phyloP scores from a whole-genome alignment of 2,797 vertebrate genomes.

The Pangasius larnaudii region DNA sequence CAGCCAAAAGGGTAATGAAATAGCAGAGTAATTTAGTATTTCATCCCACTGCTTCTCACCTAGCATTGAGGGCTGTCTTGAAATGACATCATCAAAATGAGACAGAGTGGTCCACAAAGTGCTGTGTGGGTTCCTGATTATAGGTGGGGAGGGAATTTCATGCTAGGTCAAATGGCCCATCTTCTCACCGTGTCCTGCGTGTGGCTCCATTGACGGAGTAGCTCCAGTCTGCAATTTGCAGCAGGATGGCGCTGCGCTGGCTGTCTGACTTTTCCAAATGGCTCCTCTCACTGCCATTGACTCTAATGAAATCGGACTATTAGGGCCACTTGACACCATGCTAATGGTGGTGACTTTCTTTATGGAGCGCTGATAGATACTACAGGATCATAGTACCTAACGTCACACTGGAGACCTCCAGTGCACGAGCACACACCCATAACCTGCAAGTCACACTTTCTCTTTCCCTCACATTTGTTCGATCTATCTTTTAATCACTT shows the following conservation, averaged over 20 bases:
- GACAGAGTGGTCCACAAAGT: conserved; percentile 43
- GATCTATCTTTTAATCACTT: not conserved
- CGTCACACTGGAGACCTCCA: conserved; percentile 38
- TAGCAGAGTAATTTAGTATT: conserved; percentile 48
- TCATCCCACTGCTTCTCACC: conserved; percentile 9
- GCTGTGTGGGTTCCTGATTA: conserved; percentile 31
- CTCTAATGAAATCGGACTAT: conserved; percentile 87
- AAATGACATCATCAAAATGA: conserved; percentile 54
- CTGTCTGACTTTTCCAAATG: conserved; percentile 86
- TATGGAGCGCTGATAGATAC: conserved; percentile 59
- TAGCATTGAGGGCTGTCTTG: conserved; percentile 29
- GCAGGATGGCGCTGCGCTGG: conserved; percentile 63
- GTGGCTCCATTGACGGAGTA: conserved; percentile 60
- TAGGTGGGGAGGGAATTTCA: conserved; percentile 50
- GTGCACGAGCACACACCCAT: conserved; percentile 24
- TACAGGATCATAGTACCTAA: conserved; percentile 44
- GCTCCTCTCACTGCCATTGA: conserved; percentile 85
- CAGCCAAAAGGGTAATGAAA: conserved; percentile 70
- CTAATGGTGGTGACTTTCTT: conserved; percentile 83
- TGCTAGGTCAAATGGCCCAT: conserved; percentile 57
- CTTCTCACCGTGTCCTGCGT: conserved; percentile 52
- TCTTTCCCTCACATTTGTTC: not conserved
- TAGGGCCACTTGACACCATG: conserved; percentile 78
- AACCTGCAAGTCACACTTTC: conserved; percentile 24
- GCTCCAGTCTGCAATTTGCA: conserved; percentile 66